Evolutionary conservation across 2,888 invertebrate genomes (phyloP).

Genomic region (Drosophila rubida): DNA sequence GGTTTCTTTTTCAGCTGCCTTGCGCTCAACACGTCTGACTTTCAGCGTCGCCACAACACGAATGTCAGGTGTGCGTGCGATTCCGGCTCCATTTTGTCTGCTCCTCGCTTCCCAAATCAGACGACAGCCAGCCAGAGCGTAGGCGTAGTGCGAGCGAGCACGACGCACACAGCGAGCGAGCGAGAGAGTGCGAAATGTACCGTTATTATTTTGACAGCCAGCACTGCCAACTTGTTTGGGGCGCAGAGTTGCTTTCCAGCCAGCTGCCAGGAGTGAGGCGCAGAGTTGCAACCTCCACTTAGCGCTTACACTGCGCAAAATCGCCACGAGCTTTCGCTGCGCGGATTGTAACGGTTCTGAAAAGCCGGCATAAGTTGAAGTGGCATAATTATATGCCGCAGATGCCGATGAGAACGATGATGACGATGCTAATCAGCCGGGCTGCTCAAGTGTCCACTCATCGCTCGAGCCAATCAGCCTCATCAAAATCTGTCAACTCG

Average conservation of each 20-base stretch:
- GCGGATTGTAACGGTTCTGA: constrained; percentile 8
- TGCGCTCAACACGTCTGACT: constrained; percentile 80
- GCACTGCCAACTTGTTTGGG: constrained; percentile 63
- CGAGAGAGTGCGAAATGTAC: constrained; percentile 38
- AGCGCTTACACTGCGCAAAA: constrained; percentile 46
- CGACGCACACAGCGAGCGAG: background rate
- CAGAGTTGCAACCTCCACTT: constrained; percentile 56
- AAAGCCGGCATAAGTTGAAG: constrained; percentile 51
- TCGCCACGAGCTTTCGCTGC: constrained; percentile 42
- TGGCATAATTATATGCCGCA: constrained; percentile 15
- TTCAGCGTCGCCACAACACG: constrained; percentile 80
- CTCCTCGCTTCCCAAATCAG: constrained; percentile 39
- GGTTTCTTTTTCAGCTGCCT: constrained; percentile 17
- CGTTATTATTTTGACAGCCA: constrained; percentile 67
- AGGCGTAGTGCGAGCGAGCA: constrained; percentile 35
- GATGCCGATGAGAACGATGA: too few species aligned
- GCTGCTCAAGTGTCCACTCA: constrained; percentile 58
- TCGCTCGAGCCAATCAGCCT: constrained; percentile 53
- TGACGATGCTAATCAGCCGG: constrained; percentile 63
- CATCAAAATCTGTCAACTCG: constrained; percentile 72
- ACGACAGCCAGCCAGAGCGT: constrained; percentile 34
- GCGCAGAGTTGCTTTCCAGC: constrained; percentile 60
- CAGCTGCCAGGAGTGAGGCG: constrained; percentile 46
- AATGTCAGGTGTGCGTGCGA: constrained; percentile 80
- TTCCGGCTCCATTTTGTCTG: constrained; percentile 72